phyloP scores from a whole-genome alignment of 2,797 vertebrate genomes.

The Myotis vivesi region DNA sequence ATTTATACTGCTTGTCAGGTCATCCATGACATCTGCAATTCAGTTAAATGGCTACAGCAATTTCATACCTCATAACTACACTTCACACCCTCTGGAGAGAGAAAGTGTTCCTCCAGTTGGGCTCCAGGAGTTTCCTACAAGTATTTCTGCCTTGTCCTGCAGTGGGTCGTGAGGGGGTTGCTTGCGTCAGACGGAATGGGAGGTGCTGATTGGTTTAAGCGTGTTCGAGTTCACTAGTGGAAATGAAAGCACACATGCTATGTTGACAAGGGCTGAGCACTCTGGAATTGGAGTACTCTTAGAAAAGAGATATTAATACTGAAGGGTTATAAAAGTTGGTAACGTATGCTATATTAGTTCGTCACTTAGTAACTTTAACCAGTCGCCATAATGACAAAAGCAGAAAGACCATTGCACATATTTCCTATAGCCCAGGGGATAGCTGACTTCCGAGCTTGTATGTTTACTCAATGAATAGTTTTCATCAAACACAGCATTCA shows the following conservation, averaged over 20 bases:
- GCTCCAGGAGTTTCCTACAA: background rate
- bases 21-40: background rate
- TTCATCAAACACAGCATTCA: background rate
- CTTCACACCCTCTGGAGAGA: background rate
- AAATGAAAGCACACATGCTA: background rate
- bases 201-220: background rate
- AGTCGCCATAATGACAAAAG: background rate
- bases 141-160: background rate
- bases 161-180: background rate
- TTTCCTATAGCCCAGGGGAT: background rate
- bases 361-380: background rate
- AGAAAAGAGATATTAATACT: background rate
- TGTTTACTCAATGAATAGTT: background rate
- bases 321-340: background rate
- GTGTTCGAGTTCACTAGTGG: background rate
- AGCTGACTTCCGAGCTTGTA: background rate
- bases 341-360: background rate
- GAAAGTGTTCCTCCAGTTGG: background rate
- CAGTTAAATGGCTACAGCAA: background rate
- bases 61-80: background rate
- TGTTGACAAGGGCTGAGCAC: background rate
- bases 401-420: background rate
- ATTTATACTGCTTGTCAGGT: background rate
- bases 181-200: background rate
- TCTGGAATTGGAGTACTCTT: background rate